A percentile compares a stretch with the other conserved stretches of the same genome.
phyloP scores from a whole-genome alignment of 2,888 invertebrate species.

The Eupithecia centaureata region DNA sequence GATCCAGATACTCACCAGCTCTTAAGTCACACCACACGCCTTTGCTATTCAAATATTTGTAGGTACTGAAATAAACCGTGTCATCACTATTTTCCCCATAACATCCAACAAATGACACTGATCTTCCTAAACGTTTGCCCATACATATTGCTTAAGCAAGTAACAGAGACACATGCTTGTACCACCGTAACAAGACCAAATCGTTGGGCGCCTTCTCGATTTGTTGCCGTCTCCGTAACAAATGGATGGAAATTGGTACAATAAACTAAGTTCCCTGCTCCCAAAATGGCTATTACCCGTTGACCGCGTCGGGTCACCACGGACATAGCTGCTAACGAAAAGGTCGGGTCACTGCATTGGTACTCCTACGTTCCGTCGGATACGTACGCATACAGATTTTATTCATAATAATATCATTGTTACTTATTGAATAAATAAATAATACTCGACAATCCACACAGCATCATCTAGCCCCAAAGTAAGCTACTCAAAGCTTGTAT shows the following conservation, averaged over 20 bases:
- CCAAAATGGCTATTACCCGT: constrained; percentile 75
- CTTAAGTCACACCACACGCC: no score
- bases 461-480: no score
- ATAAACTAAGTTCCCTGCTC: constrained; percentile 73
- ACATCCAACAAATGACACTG: constrained; percentile 1
- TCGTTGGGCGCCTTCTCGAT: constrained; percentile 53
- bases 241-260: constrained; percentile 64
- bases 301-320: constrained; percentile 60
- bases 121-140: constrained; percentile 10
- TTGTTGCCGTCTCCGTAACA: constrained; percentile 53
- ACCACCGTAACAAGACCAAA: constrained; percentile 55
- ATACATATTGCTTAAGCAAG: constrained; percentile 25
- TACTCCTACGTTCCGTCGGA: not conserved
- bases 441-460: no score
- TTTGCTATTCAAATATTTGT: no score
- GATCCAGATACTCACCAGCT: no score
- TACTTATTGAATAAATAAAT: no score
- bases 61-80: constrained; percentile 2
- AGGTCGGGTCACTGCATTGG: constrained; percentile 31
- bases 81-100: not conserved
- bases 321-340: constrained; percentile 35
- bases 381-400: no score
- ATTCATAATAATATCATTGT: no score
- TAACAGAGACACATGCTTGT: constrained; percentile 30
- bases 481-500: no score